A percentile compares a stretch with the other conserved stretches of the same genome.
phyloP scores from a whole-genome alignment of 2,888 invertebrate genomes.

The Clivina fossor region DNA sequence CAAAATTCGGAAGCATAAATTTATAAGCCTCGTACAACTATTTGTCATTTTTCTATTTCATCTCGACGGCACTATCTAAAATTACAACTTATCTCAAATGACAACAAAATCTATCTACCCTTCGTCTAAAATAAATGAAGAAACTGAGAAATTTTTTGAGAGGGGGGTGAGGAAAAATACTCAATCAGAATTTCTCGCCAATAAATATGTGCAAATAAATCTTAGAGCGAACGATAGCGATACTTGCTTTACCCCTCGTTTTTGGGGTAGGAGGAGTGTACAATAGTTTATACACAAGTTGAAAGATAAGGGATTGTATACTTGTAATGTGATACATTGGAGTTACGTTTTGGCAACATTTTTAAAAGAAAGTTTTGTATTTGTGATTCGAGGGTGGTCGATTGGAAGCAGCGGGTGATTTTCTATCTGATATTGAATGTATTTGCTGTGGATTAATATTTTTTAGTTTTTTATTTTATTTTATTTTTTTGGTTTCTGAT shows the following conservation, averaged over 20 bases:
- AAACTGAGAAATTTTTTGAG: too few relatives aligned
- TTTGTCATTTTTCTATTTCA: slow-evolving; percentile 16
- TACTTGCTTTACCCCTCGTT: not conserved
- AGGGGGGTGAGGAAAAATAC: too few relatives aligned
- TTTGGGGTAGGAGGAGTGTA: not conserved
- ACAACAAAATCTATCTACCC: too few relatives aligned
- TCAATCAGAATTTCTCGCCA: slow-evolving; percentile 24
- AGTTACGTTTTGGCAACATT: slow-evolving; percentile 21
- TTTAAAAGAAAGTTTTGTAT: slow-evolving; percentile 18
- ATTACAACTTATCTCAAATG: slow-evolving; percentile 18
- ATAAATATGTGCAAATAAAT: slow-evolving; percentile 29
- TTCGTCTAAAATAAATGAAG: too few relatives aligned
- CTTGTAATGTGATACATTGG: slow-evolving; percentile 25
- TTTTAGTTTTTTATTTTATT: too few relatives aligned
- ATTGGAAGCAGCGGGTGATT: too few relatives aligned
- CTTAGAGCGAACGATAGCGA: slow-evolving; percentile 12
- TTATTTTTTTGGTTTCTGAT: too few relatives aligned
- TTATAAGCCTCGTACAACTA: too few relatives aligned
- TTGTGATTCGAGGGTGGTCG: slow-evolving; percentile 6
- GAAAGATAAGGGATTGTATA: slow-evolving; percentile 21
- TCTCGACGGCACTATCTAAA: slow-evolving; percentile 21
- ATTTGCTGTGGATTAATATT: too few relatives aligned
- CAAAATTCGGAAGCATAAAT: too few relatives aligned
- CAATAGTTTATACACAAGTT: slow-evolving; percentile 5
- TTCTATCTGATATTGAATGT: too few relatives aligned